A percentile compares a stretch with the other conserved stretches of the same genome.
phyloP scores from a whole-genome alignment of 2,113 vertebrate species.

The Mellivora capensis region DNA sequence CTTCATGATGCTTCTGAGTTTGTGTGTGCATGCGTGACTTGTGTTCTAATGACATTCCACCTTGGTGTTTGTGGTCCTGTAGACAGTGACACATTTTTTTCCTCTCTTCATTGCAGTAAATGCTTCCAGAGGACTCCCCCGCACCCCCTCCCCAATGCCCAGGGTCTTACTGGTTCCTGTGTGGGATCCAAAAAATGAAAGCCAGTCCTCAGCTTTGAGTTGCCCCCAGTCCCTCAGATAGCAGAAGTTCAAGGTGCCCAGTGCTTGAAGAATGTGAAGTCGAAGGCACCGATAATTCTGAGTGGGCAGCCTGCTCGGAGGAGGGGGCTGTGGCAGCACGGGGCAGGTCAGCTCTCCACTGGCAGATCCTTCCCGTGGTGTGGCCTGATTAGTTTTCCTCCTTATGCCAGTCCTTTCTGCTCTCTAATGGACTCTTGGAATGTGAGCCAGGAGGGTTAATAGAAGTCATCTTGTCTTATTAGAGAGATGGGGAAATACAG shows the following conservation, averaged over 20 bases:
- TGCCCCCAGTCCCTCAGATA: not conserved
- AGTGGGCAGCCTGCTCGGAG: not conserved
- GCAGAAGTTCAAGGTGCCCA: not conserved
- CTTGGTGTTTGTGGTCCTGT: not conserved
- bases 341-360: not conserved
- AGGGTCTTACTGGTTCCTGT: not conserved
- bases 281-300: not conserved
- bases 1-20: not conserved
- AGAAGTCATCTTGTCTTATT: not conserved
- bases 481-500: not conserved
- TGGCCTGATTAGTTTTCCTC: constrained; percentile 15
- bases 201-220: not conserved
- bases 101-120: not conserved
- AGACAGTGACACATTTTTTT: not conserved
- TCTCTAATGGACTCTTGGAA: constrained; percentile 16
- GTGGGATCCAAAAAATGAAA: not conserved
- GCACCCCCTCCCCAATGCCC: accelerated
- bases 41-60: not conserved
- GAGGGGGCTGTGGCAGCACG: not conserved
- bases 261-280: not conserved
- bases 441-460: constrained; percentile 11
- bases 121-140: not conserved
- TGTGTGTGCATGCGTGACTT: not conserved
- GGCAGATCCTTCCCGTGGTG: not conserved
- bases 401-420: not conserved